phyloP scores from a whole-genome alignment of 2,888 invertebrate species.

The Dastarcus helophoroides region DNA sequence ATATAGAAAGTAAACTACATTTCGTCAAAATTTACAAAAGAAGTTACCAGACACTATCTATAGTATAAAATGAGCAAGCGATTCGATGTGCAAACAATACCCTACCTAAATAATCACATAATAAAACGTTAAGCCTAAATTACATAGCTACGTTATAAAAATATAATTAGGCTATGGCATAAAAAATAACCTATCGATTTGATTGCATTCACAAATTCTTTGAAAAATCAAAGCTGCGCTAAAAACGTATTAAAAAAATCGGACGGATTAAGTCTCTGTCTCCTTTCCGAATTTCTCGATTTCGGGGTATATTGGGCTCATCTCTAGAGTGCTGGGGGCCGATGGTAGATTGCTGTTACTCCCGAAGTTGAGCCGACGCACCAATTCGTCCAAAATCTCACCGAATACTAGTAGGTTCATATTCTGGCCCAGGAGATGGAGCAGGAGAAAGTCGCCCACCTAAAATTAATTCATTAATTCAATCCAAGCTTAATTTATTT shows the following conservation, averaged over 20 bases:
- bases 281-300: slow-evolving; percentile 70
- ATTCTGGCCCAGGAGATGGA: slow-evolving; percentile 78
- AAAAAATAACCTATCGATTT: slow-evolving; percentile 10
- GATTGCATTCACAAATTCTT: slow-evolving; percentile 11
- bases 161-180: too few species aligned
- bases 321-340: slow-evolving; percentile 76
- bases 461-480: slow-evolving; percentile 31
- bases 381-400: slow-evolving; percentile 70
- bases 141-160: too few species aligned
- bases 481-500: slow-evolving; percentile 2
- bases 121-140: too few species aligned
- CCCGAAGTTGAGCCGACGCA: slow-evolving; percentile 54
- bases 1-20: too few species aligned
- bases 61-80: too few species aligned
- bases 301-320: slow-evolving; percentile 75
- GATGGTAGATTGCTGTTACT: slow-evolving; percentile 65
- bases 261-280: slow-evolving; percentile 57
- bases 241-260: slow-evolving; percentile 6
- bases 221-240: slow-evolving; percentile 4
- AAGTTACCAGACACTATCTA: too few species aligned
- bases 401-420: slow-evolving; percentile 71
- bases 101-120: slow-evolving; percentile 11
- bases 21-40: too few species aligned
- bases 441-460: slow-evolving; percentile 78
- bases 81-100: too few species aligned